Base-by-base conservation (phyloP, 2,888 invertebrate species). In the Dynastes grantii region DNA sequence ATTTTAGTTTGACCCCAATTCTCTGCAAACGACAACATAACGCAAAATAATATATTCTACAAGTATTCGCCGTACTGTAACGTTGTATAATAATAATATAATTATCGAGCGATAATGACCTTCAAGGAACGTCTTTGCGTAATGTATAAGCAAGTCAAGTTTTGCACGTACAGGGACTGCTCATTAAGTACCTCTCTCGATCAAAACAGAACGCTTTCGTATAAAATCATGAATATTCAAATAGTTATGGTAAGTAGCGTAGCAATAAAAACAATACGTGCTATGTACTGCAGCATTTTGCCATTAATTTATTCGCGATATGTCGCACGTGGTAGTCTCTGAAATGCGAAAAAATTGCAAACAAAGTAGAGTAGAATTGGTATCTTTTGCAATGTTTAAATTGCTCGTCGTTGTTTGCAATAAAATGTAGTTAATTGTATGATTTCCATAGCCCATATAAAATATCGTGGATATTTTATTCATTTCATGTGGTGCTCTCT, bases 101-200 rank as follows among this genome's bases (percentile, higher is more conserved):
- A 75, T 75, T 75, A 75, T 75, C 61, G 61, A 75, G 61, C 61
- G 73, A 75, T 61, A 75, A 75, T 75, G 73, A 61, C 73, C 73
- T 75, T 75, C 58, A 61, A 40, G 58, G 61, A 71, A 75, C 63
- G 73, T 75, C 73, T 75, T 61, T 75, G 45, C 61, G 16, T 61
- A 75, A 13, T 61, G n/a, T 29, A 61, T 61, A 68, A 4, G 8
- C 68, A 40, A 75, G 45, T 45, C 73, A 11, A 63, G 73, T 61
- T 75, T 75, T 75, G 13, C 49, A 49, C 16, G 22, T 75, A 75
- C 73, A 1, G 45, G 73, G 73, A 27, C 27, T 40, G 29, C 13
- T 61, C 45, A 13, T 58, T 75, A 75, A 75, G 49, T 61, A 9
- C 4, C 22, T 22, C 4, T 22, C 8, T 8, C 55, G 55, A 58